A percentile compares a stretch with the other conserved stretches of the same genome.
phyloP scores from a whole-genome alignment of 2,888 invertebrate genomes.

The Neocrepidodera transversa region DNA sequence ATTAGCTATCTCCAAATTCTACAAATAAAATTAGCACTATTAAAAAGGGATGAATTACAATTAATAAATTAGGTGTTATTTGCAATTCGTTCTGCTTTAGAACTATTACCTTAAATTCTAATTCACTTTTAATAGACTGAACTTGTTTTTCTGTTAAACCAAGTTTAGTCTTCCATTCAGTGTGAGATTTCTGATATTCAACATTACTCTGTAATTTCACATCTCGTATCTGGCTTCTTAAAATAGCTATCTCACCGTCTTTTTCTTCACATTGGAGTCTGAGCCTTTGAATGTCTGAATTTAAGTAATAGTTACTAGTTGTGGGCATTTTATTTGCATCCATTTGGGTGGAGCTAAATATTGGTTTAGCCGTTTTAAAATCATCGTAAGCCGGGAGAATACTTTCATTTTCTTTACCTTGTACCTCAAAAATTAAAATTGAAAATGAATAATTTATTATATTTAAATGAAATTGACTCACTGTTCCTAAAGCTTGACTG shows the following conservation, averaged over 20 bases:
- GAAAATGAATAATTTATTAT: neutral
- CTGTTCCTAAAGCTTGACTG: slow-evolving; percentile 49
- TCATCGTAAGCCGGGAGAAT: slow-evolving; percentile 46
- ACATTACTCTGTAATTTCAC: slow-evolving; percentile 61
- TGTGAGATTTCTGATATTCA: slow-evolving; percentile 59
- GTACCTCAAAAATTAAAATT: slow-evolving; percentile 36
- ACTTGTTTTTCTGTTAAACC: slow-evolving; percentile 59
- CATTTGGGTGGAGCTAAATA: slow-evolving; percentile 40
- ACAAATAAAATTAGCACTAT: slow-evolving; percentile 45
- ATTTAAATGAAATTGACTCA: slow-evolving; percentile 29
- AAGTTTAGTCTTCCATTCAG: slow-evolving; percentile 64
- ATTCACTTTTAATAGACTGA: slow-evolving; percentile 62
- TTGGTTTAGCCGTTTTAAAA: slow-evolving; percentile 43
- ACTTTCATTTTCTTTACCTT: slow-evolving; percentile 39
- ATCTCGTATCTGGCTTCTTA: slow-evolving; percentile 64
- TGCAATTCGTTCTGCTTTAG: neutral
- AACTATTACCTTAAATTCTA: slow-evolving; percentile 65
- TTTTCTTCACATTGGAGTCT: slow-evolving; percentile 64
- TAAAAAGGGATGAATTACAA: too few species aligned
- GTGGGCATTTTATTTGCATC: slow-evolving; percentile 16
- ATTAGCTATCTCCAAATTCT: slow-evolving; percentile 67
- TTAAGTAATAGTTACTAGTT: slow-evolving; percentile 25
- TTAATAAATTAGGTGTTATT: too few species aligned
- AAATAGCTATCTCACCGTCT: slow-evolving; percentile 66
- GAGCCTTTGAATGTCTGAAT: slow-evolving; percentile 44